A percentile compares a stretch with the other conserved stretches of the same genome.
These are phyloP conservation scores for Cetoscarus ocellatus DNA, from an alignment of 2,797 vertebrate species.

Conservation along the genomic window DNA sequence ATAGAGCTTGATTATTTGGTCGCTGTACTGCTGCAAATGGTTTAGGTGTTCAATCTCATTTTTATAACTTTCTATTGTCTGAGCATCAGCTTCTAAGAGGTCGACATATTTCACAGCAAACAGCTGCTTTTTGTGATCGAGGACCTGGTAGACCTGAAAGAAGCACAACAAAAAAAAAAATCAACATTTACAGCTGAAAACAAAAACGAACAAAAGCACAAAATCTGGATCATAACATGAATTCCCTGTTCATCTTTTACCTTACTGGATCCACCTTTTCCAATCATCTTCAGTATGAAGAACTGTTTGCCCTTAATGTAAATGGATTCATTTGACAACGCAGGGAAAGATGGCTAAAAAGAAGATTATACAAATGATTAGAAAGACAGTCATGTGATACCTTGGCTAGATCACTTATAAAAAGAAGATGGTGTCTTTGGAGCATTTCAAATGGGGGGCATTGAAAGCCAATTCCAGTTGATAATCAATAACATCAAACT, in stretches of 20 bases:
- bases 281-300: conserved; percentile 95
- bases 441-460: too few relatives aligned
- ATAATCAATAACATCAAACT: too few relatives aligned
- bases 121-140: conserved; percentile 93
- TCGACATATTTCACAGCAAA: conserved; percentile 95
- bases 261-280: conserved; percentile 97
- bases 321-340: conserved; percentile 89
- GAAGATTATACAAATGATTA: conserved; percentile 23
- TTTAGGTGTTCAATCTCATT: conserved; percentile 97
- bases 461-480: too few relatives aligned
- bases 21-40: conserved; percentile 94
- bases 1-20: conserved; percentile 96
- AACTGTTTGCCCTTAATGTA: conserved; percentile 92
- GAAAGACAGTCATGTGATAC: background rate
- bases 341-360: conserved; percentile 67
- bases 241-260: conserved; percentile 68
- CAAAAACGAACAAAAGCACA: background rate
- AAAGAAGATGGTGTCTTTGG: too few relatives aligned
- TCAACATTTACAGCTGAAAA: background rate
- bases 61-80: conserved; percentile 94
- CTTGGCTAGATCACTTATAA: background rate
- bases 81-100: conserved; percentile 92
- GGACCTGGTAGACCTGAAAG: conserved; percentile 94
- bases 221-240: background rate
- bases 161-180: background rate